Base-by-base conservation (phyloP, 2,888 invertebrate genomes). In the Drosophila aldrichi region DNA sequence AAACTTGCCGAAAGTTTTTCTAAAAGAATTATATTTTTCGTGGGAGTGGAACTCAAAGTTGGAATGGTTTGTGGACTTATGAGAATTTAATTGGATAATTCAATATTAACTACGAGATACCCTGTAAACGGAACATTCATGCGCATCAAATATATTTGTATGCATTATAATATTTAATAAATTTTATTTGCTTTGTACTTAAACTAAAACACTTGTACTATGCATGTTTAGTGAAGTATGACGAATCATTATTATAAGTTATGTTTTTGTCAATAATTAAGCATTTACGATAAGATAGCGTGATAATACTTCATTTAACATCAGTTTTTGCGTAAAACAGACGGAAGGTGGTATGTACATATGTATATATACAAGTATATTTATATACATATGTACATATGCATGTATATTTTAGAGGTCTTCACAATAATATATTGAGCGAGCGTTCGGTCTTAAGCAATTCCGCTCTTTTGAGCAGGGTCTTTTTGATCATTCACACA, bases 1-100 rank as follows among this genome's bases (percentile, higher is more conserved):
- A 25, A 48, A 46, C 84, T 83, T 83, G 83, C 83, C 86, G 40
- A 48, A 52, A 61, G 63, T 52, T 68, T 64, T 51, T 48, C 20
- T 14, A 59, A 38, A 41, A 51, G 18, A 38, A 20, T 25, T 48
- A 22, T 38, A 25, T 64, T 46, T 54, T 49, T 48, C n/a, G 14
- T 54, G 56, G 44, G 25, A 54, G 22, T 60, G 14, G 22, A 70
- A 55, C 51, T 48, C 22, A 63, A 46, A 61, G 43, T 57, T 40
- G 51, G 18, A 59, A 51, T 57, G 78, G 80, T 81, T 61, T 54
- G 56, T 58, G 68, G 66, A 64, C 52, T 62, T 66, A 66, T 12
- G 10, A 36, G 16, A 56, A 18, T 1, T 18, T 14, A 18, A 38
- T 22, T 38, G 9, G 36, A 9, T 32, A 5, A 16, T 6, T 9